phyloP scores from a whole-genome alignment of 2,888 invertebrate genomes.

The Diogma glabrata region DNA sequence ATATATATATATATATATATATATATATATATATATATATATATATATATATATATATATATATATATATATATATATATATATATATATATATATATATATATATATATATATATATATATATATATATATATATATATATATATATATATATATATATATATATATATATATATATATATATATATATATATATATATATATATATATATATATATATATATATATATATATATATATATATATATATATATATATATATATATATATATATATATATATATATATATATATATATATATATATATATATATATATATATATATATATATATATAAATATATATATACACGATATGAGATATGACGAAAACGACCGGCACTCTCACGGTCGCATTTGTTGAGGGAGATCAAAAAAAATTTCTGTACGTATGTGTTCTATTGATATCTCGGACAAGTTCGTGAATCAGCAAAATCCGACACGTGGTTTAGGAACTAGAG shows the following conservation, averaged over 20 bases:
- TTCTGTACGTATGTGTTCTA: too few species aligned
- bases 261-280: constrained; percentile 3
- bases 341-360: too few species aligned
- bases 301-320: constrained; percentile 1
- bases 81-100: constrained; percentile 1
- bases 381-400: too few species aligned
- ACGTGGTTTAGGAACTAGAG: too few species aligned
- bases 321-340: neutral
- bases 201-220: neutral
- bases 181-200: constrained; percentile 3
- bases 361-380: too few species aligned
- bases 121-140: constrained; percentile 3
- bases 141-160: neutral
- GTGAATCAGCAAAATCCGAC: too few species aligned
- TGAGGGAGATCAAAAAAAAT: too few species aligned
- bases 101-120: constrained; percentile 3
- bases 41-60: constrained; percentile 1
- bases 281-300: constrained; percentile 1
- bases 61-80: constrained; percentile 3
- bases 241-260: constrained; percentile 1
- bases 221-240: constrained; percentile 1
- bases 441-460: too few species aligned
- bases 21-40: neutral
- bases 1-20: constrained; percentile 3
- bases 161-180: constrained; percentile 3